These are phyloP conservation scores for Polyodon spathula DNA, from an alignment of 2,113 vertebrate species.

Conservation along the genomic window DNA sequence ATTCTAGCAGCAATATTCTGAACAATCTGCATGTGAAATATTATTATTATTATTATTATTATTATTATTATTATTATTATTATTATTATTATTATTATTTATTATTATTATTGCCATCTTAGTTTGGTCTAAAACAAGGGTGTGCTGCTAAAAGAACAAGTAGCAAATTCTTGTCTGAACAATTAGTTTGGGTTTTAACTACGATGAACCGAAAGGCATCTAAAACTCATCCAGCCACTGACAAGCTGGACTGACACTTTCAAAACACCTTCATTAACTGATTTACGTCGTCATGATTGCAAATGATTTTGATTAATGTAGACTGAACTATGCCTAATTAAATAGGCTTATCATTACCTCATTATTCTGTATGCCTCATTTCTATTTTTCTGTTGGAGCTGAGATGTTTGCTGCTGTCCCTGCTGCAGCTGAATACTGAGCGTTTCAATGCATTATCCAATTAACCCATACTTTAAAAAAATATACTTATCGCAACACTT, in stretches of 20 bases:
- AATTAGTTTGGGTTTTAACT: neutral
- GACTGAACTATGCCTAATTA: constrained; percentile 47
- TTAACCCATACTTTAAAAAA: neutral
- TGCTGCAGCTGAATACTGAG: neutral
- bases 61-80: too few relatives aligned
- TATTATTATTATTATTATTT: too few relatives aligned
- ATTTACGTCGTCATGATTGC: constrained; percentile 37
- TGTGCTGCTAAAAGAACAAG: too few relatives aligned
- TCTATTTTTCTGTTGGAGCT: constrained; percentile 16
- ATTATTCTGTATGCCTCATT: constrained; percentile 41
- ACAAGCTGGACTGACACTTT: constrained; percentile 18
- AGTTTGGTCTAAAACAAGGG: too few relatives aligned
- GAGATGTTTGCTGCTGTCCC: constrained; percentile 11
- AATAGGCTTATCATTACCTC: constrained; percentile 45
- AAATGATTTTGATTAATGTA: constrained; percentile 45
- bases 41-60: too few relatives aligned
- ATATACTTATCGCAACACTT: neutral
- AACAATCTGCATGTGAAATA: too few relatives aligned
- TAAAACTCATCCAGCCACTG: neutral
- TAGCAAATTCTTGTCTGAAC: too few relatives aligned
- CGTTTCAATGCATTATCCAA: neutral
- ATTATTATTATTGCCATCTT: too few relatives aligned
- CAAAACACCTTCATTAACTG: constrained; percentile 36
- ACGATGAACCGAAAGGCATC: neutral
- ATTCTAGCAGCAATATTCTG: too few relatives aligned